Evolutionary conservation across 1,140 invertebrate genomes (phyloP).

Genomic region (Euura lappo): DNA sequence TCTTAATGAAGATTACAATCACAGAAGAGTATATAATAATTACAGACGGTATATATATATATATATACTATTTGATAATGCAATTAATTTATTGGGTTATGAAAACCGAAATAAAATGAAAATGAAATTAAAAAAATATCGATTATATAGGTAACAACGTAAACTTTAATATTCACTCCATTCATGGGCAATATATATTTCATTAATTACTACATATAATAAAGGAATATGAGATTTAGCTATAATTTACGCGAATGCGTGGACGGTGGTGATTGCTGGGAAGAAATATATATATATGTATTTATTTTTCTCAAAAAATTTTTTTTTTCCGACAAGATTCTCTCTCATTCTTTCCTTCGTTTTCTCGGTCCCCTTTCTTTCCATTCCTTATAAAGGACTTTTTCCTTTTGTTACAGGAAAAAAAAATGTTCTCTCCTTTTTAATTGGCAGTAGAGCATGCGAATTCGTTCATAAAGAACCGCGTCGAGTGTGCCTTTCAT

Average conservation of each 20-base stretch:
- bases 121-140: not conserved
- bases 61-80: not conserved
- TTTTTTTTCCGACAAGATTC: not conserved
- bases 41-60: not conserved
- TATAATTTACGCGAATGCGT: slow-evolving; percentile 2
- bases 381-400: not conserved
- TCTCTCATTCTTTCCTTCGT: not conserved
- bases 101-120: not conserved
- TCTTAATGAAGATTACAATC: too few relatives aligned
- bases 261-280: not conserved
- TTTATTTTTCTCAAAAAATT: not conserved
- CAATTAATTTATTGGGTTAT: not conserved
- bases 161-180: not conserved
- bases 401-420: not conserved
- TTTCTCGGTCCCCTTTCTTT: not conserved
- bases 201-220: not conserved
- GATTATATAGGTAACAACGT: not conserved
- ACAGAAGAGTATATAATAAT: too few relatives aligned
- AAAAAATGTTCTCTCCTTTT: not conserved
- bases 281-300: not conserved
- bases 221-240: not conserved
- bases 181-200: not conserved
- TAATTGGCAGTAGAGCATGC: not conserved
- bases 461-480: not conserved
- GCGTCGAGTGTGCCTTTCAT: not conserved